Evolutionary conservation across 2,797 vertebrate genomes (phyloP).

Genomic region (Galago senegalensis): DNA sequence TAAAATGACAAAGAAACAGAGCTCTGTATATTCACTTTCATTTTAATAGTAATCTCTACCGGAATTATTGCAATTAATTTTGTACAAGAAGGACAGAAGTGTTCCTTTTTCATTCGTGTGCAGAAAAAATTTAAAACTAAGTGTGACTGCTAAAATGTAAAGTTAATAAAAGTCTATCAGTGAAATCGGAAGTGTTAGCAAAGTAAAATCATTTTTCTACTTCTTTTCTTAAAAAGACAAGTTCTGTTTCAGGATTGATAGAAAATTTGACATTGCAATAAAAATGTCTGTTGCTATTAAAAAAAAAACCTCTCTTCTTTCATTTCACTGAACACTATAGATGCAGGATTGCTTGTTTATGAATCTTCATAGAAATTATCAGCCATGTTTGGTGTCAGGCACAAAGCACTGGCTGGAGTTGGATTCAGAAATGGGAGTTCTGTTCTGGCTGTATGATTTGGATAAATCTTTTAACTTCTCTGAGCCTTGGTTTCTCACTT

Average conservation of each 20-base stretch:
- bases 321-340: background rate
- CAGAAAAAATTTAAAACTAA: slow-evolving; percentile 38
- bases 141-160: background rate
- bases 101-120: background rate
- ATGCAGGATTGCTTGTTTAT: background rate
- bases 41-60: slow-evolving; percentile 31
- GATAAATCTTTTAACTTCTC: slow-evolving; percentile 35
- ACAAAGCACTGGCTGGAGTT: background rate
- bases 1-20: slow-evolving; percentile 58
- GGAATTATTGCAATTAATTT: slow-evolving; percentile 58
- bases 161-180: background rate
- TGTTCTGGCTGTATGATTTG: slow-evolving; percentile 9
- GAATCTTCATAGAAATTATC: background rate
- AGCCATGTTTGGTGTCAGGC: background rate
- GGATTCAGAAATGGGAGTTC: background rate
- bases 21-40: background rate
- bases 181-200: slow-evolving; percentile 50
- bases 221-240: slow-evolving; percentile 45
- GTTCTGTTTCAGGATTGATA: slow-evolving; percentile 50
- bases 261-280: slow-evolving; percentile 43
- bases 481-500: slow-evolving; percentile 37
- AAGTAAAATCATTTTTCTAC: slow-evolving; percentile 8
- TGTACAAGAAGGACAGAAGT: background rate
- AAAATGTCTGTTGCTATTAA: slow-evolving; percentile 22
- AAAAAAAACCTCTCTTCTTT: background rate